phyloP scores from a whole-genome alignment of 2,888 invertebrate species.

The Sesamia inferens region DNA sequence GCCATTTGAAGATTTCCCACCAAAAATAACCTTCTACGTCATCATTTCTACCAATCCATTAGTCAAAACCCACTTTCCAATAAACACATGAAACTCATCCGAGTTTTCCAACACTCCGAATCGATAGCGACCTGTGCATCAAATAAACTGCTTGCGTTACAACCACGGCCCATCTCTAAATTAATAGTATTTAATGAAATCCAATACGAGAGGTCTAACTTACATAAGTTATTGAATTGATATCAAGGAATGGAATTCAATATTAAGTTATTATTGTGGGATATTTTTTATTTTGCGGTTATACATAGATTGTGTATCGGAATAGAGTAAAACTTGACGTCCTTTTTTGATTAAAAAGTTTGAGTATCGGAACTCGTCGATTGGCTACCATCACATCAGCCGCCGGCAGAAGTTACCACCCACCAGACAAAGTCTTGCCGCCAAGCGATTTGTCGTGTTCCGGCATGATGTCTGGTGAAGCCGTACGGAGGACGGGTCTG shows the following conservation, averaged over 20 bases:
- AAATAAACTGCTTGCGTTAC: constrained; percentile 65
- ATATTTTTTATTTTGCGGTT: constrained; percentile 38
- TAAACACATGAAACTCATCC: neutral
- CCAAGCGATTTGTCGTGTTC: too few relatives aligned
- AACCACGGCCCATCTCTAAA: constrained; percentile 59
- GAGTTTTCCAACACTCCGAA: constrained; percentile 20
- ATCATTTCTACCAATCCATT: neutral
- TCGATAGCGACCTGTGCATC: constrained; percentile 62
- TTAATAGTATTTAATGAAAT: constrained; percentile 66
- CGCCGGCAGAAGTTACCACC: too few relatives aligned
- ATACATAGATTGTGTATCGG: constrained; percentile 1
- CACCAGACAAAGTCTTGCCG: too few relatives aligned
- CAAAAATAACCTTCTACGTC: neutral
- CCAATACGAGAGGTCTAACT: constrained; percentile 59
- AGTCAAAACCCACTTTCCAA: neutral
- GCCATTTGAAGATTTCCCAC: too few relatives aligned
- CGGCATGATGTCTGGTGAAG: too few relatives aligned
- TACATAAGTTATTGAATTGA: constrained; percentile 48
- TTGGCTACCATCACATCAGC: neutral
- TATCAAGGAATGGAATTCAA: constrained; percentile 46
- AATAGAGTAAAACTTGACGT: neutral
- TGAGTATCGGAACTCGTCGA: neutral
- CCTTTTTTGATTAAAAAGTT: constrained; percentile 35
- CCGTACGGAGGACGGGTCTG: too few relatives aligned
- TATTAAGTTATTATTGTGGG: constrained; percentile 42